Conservation (phyloP, 2,888 invertebrate genomes). For the Pogonocherus hispidulus region DNA sequence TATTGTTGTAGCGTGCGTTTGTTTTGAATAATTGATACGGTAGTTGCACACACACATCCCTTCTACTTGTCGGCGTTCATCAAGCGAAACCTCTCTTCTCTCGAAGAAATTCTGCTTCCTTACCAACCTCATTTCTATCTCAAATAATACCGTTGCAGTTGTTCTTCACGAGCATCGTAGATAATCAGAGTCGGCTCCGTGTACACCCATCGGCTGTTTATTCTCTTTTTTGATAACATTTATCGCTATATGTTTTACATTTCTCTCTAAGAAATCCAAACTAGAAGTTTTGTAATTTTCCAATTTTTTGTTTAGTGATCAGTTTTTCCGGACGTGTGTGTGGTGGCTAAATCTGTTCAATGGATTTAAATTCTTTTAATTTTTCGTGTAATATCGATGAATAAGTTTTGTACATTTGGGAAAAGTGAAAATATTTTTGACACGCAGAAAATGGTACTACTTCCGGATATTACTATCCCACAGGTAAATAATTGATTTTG, state of each 20-base stretch:
- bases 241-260: not conserved
- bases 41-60: slow-evolving; percentile 51
- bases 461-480: slow-evolving; percentile 64
- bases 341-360: not conserved
- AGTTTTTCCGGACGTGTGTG: slow-evolving; percentile 4
- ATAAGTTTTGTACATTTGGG: slow-evolving; percentile 60
- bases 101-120: slow-evolving; percentile 56
- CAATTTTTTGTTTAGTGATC: slow-evolving; percentile 23
- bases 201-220: slow-evolving; percentile 46
- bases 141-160: slow-evolving; percentile 61
- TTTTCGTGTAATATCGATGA: slow-evolving; percentile 51
- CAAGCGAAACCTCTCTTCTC: slow-evolving; percentile 59
- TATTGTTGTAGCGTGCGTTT: slow-evolving; percentile 40
- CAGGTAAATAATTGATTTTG: slow-evolving; percentile 56
- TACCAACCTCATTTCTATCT: slow-evolving; percentile 64
- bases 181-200: slow-evolving; percentile 53
- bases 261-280: not conserved
- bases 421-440: slow-evolving; percentile 60
- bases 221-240: slow-evolving; percentile 32
- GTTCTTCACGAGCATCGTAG: slow-evolving; percentile 54
- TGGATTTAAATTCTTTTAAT: slow-evolving; percentile 1
- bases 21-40: slow-evolving; percentile 51
- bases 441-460: slow-evolving; percentile 58
- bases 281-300: not conserved
- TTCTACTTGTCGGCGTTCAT: slow-evolving; percentile 54